Conservation (phyloP, 2,113 vertebrate genomes). For the Sander lucioperca region DNA sequence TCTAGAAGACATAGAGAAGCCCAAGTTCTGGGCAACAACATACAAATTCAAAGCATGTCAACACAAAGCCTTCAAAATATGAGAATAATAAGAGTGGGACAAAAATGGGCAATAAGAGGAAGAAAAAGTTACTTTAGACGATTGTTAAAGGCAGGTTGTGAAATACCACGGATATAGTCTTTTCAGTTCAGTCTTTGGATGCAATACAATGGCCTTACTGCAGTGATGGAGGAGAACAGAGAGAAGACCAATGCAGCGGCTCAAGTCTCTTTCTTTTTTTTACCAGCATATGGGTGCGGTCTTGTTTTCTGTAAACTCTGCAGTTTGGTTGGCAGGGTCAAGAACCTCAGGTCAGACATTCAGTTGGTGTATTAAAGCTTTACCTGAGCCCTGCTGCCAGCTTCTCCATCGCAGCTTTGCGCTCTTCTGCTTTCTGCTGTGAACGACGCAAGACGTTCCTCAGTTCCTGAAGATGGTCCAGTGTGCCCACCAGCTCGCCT, state of each 20-base stretch:
- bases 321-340: background rate
- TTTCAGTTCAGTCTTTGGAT: background rate
- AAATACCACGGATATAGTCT: background rate
- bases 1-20: slow-evolving; percentile 10
- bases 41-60: background rate
- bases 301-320: background rate
- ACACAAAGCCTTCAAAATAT: background rate
- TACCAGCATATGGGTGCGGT: background rate
- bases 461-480: slow-evolving; percentile 89
- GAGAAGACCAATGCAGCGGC: slow-evolving; percentile 2
- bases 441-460: slow-evolving; percentile 88
- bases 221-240: background rate
- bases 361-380: slow-evolving; percentile 36
- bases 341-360: background rate
- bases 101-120: background rate
- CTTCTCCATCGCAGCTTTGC: slow-evolving; percentile 86
- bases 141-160: background rate
- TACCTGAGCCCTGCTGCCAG: slow-evolving; percentile 91
- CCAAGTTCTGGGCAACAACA: background rate
- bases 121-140: background rate
- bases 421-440: slow-evolving; percentile 91
- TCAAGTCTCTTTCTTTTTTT: slow-evolving; percentile 12
- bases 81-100: background rate
- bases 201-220: background rate
- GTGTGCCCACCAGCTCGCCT: slow-evolving; percentile 88